Base-by-base conservation (phyloP, 2,888 invertebrate genomes). In the Stegophylla sp. region DNA sequence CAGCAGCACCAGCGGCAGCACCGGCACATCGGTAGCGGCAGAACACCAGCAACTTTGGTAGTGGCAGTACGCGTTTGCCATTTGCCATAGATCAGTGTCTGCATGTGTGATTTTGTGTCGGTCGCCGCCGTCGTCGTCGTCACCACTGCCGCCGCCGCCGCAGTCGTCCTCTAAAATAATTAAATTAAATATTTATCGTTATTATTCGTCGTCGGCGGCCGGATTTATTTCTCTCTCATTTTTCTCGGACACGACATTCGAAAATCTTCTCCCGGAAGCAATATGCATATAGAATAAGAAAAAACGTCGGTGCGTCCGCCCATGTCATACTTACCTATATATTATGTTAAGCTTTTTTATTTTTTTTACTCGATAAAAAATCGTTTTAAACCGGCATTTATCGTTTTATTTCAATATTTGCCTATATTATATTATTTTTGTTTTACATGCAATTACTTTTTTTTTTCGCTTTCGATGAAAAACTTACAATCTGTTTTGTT, bases 31-130 rank as follows among this genome's bases (percentile, higher is more conserved):
- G 34, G 53, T 17, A 64, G 63, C 43, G 72, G 53, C 66, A 45
- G 51, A 43, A 12, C 66, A 43, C 76, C 13, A 43, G 20, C 48
- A 74, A 74, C 74, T 63, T 63, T 48, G 43, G 43, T 10, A 20
- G 48, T 34, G 63, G 28, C 23, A 73, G 72, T 73, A 59, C 43
- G 72, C 43, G 43, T 72, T 59, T 43, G 72, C 72, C 72, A 43
- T 73, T 59, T 69, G 75, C 41, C 64, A 64, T 64, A n/a, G 20
- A 20, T 51, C 23, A 10, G 66, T 76, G 51, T 64, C 48, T 64
- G 64, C 43, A 26, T 71, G 41, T 64, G 51, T 64, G 63, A 43
- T 43, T 43, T 9, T 12, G 20, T 15, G 26, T 56, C 72, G 53
- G 5, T 43, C 45, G 48, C 7, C 67, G 72, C 23, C 72, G 17